Evolutionary conservation across 2,113 vertebrate genomes (phyloP).

Genomic region (Ovibos moschatus): DNA sequence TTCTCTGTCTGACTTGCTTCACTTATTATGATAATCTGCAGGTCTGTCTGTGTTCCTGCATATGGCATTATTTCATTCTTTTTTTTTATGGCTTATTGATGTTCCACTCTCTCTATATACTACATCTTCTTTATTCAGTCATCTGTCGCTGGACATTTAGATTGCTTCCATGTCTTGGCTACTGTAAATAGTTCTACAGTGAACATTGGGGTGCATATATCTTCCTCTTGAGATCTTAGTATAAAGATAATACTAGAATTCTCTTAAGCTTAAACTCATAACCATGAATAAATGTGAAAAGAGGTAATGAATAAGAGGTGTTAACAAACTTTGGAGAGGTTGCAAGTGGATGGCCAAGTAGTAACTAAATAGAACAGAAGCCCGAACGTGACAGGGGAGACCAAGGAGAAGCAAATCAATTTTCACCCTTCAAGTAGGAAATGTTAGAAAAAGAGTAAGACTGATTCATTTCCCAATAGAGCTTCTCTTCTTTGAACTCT

Average conservation of each 20-base stretch:
- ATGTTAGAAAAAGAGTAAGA: background rate
- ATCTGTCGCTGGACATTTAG: background rate
- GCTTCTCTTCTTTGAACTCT: background rate
- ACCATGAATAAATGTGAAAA: background rate
- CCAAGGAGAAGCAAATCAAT: background rate
- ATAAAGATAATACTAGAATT: background rate
- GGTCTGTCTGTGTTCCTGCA: background rate
- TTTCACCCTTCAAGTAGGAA: background rate
- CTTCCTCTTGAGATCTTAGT: background rate
- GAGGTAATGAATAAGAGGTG: background rate
- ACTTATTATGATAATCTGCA: background rate
- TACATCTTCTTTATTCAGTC: background rate
- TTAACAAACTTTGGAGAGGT: background rate
- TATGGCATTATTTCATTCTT: background rate
- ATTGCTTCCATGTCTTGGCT: background rate
- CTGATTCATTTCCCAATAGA: background rate
- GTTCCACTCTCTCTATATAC: background rate
- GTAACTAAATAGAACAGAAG: background rate
- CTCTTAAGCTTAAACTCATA: background rate
- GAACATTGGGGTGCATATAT: background rate
- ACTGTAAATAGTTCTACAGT: background rate
- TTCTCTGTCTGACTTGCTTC: background rate
- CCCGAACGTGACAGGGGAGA: accelerated
- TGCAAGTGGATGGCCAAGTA: background rate
- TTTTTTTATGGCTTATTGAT: background rate